Conservation (phyloP, 2,113 vertebrate genomes). For the Maccullochella peelii region DNA sequence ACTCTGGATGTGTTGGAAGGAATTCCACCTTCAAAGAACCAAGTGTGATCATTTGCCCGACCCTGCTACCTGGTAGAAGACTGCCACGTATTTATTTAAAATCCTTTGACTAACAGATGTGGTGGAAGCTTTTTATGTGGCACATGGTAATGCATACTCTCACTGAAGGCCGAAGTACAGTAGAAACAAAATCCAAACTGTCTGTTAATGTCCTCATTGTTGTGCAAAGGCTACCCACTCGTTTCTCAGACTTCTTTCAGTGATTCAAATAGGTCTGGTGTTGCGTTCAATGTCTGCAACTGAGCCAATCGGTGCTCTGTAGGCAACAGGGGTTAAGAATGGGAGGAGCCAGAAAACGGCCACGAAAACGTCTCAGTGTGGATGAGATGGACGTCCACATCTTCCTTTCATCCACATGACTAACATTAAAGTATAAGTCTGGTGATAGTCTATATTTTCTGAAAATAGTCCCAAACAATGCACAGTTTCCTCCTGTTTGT, state of each 20-base stretch:
- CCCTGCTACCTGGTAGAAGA: conserved; percentile 53
- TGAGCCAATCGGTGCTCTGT: neutral
- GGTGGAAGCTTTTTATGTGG: conserved; percentile 39
- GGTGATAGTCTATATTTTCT: too few species aligned
- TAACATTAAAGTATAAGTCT: too few species aligned
- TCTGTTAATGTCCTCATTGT: neutral
- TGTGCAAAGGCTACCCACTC: neutral
- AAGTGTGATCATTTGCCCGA: conserved; percentile 72
- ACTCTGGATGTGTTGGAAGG: neutral
- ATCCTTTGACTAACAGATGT: conserved; percentile 39
- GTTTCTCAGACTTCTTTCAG: too few species aligned
- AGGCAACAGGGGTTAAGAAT: neutral
- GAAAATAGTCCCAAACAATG: too few species aligned
- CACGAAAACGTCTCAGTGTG: neutral
- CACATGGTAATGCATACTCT: conserved; percentile 14
- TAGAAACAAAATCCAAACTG: neutral
- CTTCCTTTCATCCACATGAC: too few species aligned
- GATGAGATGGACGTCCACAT: too few species aligned
- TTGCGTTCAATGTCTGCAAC: neutral
- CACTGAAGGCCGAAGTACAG: conserved; percentile 11
- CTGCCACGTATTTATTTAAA: neutral
- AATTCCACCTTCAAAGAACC: conserved; percentile 36
- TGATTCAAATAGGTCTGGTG: neutral
- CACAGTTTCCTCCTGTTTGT: too few species aligned
- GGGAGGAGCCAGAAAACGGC: neutral